Evolutionary conservation across 1,140 invertebrate species (phyloP).

Genomic region (Maniola jurtina): DNA sequence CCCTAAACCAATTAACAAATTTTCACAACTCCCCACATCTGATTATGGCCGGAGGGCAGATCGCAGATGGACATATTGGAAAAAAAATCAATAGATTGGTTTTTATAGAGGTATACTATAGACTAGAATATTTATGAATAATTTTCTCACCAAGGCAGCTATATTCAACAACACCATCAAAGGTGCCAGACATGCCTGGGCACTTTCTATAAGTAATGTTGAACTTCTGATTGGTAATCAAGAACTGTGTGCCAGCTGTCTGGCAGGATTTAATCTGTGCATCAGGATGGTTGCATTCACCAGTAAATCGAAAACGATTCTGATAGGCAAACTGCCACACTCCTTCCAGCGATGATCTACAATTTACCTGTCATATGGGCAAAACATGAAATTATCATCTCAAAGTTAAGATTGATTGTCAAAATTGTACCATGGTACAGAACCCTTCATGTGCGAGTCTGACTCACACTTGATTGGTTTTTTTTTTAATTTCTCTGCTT

Average conservation of each 20-base stretch:
- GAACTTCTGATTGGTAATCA: constrained; percentile 98
- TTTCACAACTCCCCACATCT: too few relatives aligned
- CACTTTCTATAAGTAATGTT: constrained; percentile 96
- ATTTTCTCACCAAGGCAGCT: constrained; percentile 87
- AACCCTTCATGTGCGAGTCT: too few relatives aligned
- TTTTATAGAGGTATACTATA: too few relatives aligned
- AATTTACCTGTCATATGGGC: constrained; percentile 83
- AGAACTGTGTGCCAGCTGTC: constrained; percentile 95
- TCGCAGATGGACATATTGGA: too few relatives aligned
- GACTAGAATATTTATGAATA: background rate
- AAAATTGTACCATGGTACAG: too few relatives aligned
- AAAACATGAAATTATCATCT: background rate
- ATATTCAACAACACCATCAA: constrained; percentile 95
- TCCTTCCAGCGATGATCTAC: constrained; percentile 94
- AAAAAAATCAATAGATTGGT: background rate
- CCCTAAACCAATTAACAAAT: too few relatives aligned
- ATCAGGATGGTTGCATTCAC: constrained; percentile 92
- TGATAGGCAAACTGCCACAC: constrained; percentile 98
- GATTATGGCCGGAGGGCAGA: too few relatives aligned
- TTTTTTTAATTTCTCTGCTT: too few relatives aligned
- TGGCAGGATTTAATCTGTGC: constrained; percentile 96
- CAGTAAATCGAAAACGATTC: constrained; percentile 93
- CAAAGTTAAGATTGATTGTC: too few relatives aligned
- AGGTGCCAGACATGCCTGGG: constrained; percentile 88
- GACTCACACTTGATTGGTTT: too few relatives aligned